Base-by-base conservation (phyloP, 2,888 invertebrate species). In the Melanostoma scalare region DNA sequence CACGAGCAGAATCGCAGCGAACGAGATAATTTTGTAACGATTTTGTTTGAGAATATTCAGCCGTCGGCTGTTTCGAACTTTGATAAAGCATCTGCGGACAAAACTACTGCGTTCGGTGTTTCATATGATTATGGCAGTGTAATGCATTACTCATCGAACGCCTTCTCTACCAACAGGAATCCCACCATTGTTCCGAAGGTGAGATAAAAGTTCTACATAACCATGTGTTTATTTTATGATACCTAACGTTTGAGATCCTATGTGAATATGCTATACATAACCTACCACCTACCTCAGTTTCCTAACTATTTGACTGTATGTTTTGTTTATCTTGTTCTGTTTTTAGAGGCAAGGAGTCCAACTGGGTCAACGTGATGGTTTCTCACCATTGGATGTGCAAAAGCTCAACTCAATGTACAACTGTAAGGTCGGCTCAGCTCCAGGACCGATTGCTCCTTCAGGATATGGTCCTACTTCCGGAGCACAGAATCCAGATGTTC, bases 1-100 rank as follows among this genome's bases (percentile, higher is more conserved):
- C 96, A 96, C 88, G 96, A 96, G 87, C 96, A 96, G 90, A 96
- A 95, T 88, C 93, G 96, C 6, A 93, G 93, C 38, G 96, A 96
- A 87, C 92, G 96, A 0, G 96, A 96, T 87, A 92, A 93, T 61
- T 95, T 92, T 88, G 95, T 95, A 3, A 90, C 89, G 3, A 93
- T 96, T 33, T 91, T 93, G 6, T 96, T 94, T 91, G 89, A 93
- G 2, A 96, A 96, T 88, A 95, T 96, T 52, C 93, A 93, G 87
- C 88, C 92, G 52, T 94, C 95, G 8, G 92, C 94, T 3, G 93
- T 93, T 88, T 92, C 91, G 63, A 96, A 96, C 90, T 96, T 96
- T 90, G 93, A 93, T 85, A 96, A 95, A 89, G 93, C 94, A 0
- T 68, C 92, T 10, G 88, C 91, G 8, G 91, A 92, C 6, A 91